phyloP scores from a whole-genome alignment of 2,113 vertebrate genomes.

The Ondatra zibethicus region DNA sequence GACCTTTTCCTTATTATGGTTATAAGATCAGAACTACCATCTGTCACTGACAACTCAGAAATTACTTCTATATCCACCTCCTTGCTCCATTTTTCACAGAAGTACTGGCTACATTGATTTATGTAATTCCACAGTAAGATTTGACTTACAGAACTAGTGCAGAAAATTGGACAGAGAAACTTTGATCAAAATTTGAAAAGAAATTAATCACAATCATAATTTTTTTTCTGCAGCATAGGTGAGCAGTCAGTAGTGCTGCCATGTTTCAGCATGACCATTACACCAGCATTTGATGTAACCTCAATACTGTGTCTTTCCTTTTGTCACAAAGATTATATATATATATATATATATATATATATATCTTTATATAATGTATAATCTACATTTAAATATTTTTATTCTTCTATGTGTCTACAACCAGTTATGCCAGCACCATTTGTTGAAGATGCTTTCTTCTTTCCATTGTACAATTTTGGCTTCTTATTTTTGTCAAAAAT shows the following conservation, averaged over 20 bases:
- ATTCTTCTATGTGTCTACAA: too few species aligned
- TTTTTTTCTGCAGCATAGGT: slow-evolving; percentile 62
- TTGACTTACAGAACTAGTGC: slow-evolving; percentile 59
- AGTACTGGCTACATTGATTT: slow-evolving; percentile 76
- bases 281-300: slow-evolving; percentile 61
- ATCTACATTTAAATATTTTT: not conserved
- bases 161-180: slow-evolving; percentile 80
- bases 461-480: too few species aligned
- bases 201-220: slow-evolving; percentile 80
- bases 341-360: too few species aligned
- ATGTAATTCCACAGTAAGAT: slow-evolving; percentile 75
- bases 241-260: slow-evolving; percentile 64
- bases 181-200: slow-evolving; percentile 81
- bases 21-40: slow-evolving; percentile 77
- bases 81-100: slow-evolving; percentile 65
- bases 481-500: too few species aligned
- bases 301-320: not conserved
- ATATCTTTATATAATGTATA: too few species aligned
- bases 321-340: slow-evolving; percentile 16
- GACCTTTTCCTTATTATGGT: slow-evolving; percentile 78
- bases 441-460: too few species aligned
- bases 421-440: too few species aligned
- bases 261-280: slow-evolving; percentile 68
- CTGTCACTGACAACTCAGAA: slow-evolving; percentile 78
- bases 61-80: slow-evolving; percentile 70